Base-by-base conservation (phyloP, 2,888 invertebrate species). In the Bellardia bayeri region DNA sequence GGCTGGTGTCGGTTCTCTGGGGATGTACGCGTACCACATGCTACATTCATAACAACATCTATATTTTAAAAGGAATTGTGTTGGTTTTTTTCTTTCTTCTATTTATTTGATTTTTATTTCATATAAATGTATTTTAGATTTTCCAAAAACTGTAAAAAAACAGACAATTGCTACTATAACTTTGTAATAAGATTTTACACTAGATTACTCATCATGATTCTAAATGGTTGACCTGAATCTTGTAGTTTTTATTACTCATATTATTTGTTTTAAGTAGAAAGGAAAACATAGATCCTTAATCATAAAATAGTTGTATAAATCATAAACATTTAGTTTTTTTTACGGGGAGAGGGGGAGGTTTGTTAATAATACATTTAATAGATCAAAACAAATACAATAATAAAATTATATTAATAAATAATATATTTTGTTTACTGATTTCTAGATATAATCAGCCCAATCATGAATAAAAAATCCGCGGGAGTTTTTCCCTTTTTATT, bases 141-240 rank as follows among this genome's bases (percentile, higher is more conserved):
- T 81, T 66, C 16, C 33, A 30, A 9, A 58, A 30, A 33, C 30
- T 23, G 14, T 16, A 45, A 42, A 40, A 51, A 75, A 58, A 42
- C 4, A 45, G 63, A 66, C 66, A 81, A 74, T 81, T 82, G 64
- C 33, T 61, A 37, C 33, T 74, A 49, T 63, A 37, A 75, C 40
- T 42, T 85, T 49, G 54, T 80, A 75, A 85, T 69, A 80, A 85
- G 54, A 85, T 85, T 81, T 69, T 63, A 68, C 23, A 74, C 16
- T 14, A 79, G 74, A 85, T 74, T 78, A 75, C 69, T 84, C 76
- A 82, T 85, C 82, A 56, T 42, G 63, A 33, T 81, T 68, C 68
- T 72, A 82, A 87, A 82, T 79, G 81, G 69, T 82, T 87, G 82
- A 87, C 69, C 87, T 85, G 69, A 72, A 58, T 84, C 30, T 56